phyloP scores from a whole-genome alignment of 2,113 vertebrate genomes.

The Colius striatus region DNA sequence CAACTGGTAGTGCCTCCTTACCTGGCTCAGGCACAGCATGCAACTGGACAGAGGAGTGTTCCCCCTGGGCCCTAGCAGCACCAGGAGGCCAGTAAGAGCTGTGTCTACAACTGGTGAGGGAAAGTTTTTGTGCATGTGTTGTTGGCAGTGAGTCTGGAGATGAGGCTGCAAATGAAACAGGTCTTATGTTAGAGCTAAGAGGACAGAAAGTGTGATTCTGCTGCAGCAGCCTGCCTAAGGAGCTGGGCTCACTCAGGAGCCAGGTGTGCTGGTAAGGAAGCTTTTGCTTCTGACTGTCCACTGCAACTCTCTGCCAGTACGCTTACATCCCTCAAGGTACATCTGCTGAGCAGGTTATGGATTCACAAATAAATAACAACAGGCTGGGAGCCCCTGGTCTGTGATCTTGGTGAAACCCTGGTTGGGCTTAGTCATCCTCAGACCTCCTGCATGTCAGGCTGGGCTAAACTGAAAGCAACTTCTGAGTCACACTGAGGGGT shows the following conservation, averaged over 20 bases:
- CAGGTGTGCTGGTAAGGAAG: background rate
- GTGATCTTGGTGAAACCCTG: background rate
- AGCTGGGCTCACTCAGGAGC: accelerated
- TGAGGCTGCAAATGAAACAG: background rate
- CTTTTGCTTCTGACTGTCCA: background rate
- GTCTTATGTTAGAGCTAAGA: accelerated
- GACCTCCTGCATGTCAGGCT: background rate
- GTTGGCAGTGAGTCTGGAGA: accelerated
- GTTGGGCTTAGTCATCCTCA: background rate
- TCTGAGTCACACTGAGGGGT: accelerated
- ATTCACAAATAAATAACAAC: accelerated
- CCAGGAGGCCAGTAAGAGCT: background rate
- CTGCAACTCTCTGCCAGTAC: background rate
- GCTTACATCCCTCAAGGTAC: background rate
- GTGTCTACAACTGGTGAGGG: accelerated
- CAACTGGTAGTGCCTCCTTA: background rate
- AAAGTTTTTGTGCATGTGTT: accelerated
- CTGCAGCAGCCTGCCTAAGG: background rate
- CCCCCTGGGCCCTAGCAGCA: background rate
- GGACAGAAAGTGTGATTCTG: accelerated
- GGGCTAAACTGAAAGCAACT: background rate
- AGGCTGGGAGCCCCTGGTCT: background rate
- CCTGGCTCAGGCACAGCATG: accelerated
- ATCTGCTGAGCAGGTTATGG: background rate
- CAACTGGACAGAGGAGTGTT: background rate